Conservation (phyloP, 2,113 vertebrate genomes). For the Plestiodon gilberti region DNA sequence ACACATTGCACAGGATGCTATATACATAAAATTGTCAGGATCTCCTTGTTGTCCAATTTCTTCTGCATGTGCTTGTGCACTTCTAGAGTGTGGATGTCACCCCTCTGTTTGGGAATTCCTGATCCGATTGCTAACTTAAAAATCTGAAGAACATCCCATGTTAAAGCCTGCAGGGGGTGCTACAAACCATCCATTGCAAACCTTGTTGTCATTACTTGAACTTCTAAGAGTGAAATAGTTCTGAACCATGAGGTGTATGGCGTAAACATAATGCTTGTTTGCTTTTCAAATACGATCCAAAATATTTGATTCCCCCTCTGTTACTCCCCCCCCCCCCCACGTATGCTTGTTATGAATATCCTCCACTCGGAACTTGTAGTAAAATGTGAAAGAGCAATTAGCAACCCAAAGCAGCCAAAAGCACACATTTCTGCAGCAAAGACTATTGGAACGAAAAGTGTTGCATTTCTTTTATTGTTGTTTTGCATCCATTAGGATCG, state of each 20-base stretch:
- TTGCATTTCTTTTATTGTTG: conserved; percentile 67
- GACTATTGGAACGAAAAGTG: conserved; percentile 60
- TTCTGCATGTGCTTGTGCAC: too few species aligned
- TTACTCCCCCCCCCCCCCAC: too few species aligned
- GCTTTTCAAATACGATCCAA: neutral
- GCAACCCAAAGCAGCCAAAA: conserved; percentile 16
- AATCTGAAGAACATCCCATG: neutral
- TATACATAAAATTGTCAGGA: too few species aligned
- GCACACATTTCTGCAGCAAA: conserved; percentile 51
- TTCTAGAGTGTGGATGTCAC: neutral
- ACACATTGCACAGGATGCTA: too few species aligned
- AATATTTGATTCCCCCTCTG: neutral
- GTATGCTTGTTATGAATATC: neutral
- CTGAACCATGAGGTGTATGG: neutral
- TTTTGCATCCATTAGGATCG: conserved; percentile 81
- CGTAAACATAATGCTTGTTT: neutral
- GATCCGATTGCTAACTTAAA: neutral
- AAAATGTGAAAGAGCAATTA: neutral
- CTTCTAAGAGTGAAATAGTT: neutral
- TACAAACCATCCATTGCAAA: conserved; percentile 7
- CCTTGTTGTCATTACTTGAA: neutral
- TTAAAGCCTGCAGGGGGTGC: conserved; percentile 18
- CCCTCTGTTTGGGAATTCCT: neutral
- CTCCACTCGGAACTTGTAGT: neutral
- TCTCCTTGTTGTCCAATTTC: too few species aligned